phyloP scores from a whole-genome alignment of 2,888 invertebrate genomes.

The Spodoptera picta region DNA sequence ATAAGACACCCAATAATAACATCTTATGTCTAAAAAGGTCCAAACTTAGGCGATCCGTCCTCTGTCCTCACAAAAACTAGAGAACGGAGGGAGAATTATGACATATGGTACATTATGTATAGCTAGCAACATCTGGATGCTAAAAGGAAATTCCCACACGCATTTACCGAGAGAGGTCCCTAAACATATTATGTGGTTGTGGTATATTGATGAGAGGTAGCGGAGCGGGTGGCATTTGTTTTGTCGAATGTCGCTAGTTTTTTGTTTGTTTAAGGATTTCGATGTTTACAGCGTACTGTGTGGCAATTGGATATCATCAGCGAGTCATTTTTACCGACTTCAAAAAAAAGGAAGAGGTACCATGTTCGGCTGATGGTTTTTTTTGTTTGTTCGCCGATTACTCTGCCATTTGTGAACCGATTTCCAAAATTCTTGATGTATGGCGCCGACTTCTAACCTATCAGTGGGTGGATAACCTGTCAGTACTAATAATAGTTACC shows the following conservation, averaged over 20 bases:
- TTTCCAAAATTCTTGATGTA: too few relatives aligned
- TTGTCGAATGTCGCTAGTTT: not conserved
- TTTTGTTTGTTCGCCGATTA: too few relatives aligned
- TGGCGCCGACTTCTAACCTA: too few relatives aligned
- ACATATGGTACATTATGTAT: slow-evolving; percentile 47
- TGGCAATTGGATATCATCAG: too few relatives aligned
- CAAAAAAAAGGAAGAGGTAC: too few relatives aligned
- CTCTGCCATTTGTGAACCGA: too few relatives aligned
- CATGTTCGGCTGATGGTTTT: too few relatives aligned
- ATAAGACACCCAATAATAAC: slow-evolving; percentile 32
- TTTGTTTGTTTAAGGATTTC: slow-evolving; percentile 1
- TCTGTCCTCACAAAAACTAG: slow-evolving; percentile 40
- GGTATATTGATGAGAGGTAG: slow-evolving; percentile 24
- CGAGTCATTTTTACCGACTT: too few relatives aligned
- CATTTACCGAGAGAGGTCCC: slow-evolving; percentile 64
- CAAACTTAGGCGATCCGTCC: slow-evolving; percentile 33
- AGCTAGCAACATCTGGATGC: slow-evolving; percentile 59
- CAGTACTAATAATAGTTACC: too few relatives aligned
- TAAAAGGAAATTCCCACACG: slow-evolving; percentile 71
- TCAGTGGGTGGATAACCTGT: too few relatives aligned
- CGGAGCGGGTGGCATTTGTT: slow-evolving; percentile 16
- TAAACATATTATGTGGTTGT: slow-evolving; percentile 59
- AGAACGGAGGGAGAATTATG: slow-evolving; percentile 43
- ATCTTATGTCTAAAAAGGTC: slow-evolving; percentile 28
- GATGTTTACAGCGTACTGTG: too few relatives aligned